Conservation (phyloP, 2,888 invertebrate genomes). For the Dryocosmus kuriphilus region DNA sequence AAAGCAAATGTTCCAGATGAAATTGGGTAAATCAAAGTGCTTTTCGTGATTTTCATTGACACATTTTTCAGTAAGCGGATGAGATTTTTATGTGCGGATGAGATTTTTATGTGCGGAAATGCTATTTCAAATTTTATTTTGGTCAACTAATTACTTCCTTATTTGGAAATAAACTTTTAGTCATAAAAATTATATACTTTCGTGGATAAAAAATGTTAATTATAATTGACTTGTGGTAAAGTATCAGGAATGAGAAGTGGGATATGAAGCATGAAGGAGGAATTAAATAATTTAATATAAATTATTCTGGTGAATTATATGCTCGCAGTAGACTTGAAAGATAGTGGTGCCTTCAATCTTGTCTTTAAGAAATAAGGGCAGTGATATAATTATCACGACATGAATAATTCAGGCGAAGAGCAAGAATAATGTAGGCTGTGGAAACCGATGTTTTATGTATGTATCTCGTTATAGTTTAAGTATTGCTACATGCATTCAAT, state of each 20-base stretch:
- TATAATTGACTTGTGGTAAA: background rate
- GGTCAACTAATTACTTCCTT: background rate
- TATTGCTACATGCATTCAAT: conserved; percentile 32
- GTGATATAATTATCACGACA: conserved; percentile 36
- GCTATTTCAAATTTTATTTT: background rate
- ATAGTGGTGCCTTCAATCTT: conserved; percentile 39
- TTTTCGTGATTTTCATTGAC: background rate
- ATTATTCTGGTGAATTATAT: conserved; percentile 20
- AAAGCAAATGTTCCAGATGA: background rate
- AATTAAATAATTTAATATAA: conserved; percentile 26
- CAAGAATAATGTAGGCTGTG: conserved; percentile 37
- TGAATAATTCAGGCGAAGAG: conserved; percentile 33
- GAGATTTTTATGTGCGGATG: background rate
- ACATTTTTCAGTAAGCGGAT: background rate
- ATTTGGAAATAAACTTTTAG: background rate
- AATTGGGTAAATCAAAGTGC: background rate
- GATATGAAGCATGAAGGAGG: conserved; percentile 1
- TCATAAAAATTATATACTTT: background rate
- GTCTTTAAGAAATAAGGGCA: conserved; percentile 41
- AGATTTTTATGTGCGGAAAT: background rate
- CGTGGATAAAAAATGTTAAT: background rate
- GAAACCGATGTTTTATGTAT: conserved; percentile 39
- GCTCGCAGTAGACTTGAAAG: background rate
- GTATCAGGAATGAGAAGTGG: background rate
- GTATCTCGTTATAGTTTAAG: conserved; percentile 40